Percentiles rank a stretch among this genome's conserved stretches.
Evolutionary conservation across 2,797 vertebrate genomes (phyloP).

Genomic region (Paratrypauchen microcephalus): DNA sequence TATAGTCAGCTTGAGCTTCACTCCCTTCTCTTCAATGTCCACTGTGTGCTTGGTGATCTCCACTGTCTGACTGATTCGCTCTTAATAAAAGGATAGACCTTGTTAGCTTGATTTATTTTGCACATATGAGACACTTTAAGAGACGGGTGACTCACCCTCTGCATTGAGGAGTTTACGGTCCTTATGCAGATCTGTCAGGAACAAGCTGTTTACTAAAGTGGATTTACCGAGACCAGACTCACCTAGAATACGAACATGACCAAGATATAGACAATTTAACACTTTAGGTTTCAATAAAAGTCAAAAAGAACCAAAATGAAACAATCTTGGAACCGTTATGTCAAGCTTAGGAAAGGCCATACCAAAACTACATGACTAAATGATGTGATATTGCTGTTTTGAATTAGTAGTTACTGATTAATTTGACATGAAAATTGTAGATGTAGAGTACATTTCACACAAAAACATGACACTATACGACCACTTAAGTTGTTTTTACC

Average conservation of each 20-base stretch:
- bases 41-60: conserved; percentile 97
- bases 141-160: conserved; percentile 81
- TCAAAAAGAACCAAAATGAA: too few relatives aligned
- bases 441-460: neutral
- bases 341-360: too few relatives aligned
- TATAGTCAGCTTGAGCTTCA: conserved; percentile 96
- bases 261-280: neutral
- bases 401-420: conserved; percentile 51
- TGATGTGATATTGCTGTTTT: conserved; percentile 53
- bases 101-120: neutral
- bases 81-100: conserved; percentile 63
- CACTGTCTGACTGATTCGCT: conserved; percentile 95
- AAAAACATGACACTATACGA: neutral
- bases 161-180: conserved; percentile 84
- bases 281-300: too few relatives aligned
- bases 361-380: conserved; percentile 85
- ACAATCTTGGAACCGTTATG: too few relatives aligned
- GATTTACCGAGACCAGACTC: conserved; percentile 86
- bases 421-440: conserved; percentile 71
- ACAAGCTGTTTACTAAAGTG: conserved; percentile 84
- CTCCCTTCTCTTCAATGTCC: conserved; percentile 97
- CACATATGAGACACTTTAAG: conserved; percentile 31
- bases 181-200: conserved; percentile 85
- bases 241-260: conserved; percentile 57
- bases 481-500: conserved; percentile 74